A percentile compares a stretch with the other conserved stretches of the same genome.
phyloP scores from a whole-genome alignment of 2,797 vertebrate species.

The Gambusia yucatana region DNA sequence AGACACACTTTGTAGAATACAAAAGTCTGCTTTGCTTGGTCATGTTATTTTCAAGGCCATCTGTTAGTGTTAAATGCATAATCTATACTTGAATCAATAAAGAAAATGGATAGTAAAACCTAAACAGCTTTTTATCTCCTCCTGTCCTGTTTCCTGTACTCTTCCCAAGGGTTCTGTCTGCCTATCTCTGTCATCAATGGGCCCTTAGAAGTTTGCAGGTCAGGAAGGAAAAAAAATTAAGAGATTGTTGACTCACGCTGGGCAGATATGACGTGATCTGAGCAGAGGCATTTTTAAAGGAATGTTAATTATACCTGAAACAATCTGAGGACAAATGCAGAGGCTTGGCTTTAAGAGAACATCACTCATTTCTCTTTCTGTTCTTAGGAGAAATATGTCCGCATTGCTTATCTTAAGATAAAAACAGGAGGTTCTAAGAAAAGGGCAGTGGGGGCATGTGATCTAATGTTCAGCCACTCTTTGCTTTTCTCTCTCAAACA shows the following conservation, averaged over 20 bases:
- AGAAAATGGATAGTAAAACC: constrained; percentile 29
- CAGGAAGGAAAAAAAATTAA: constrained; percentile 68
- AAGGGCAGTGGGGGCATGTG: constrained; percentile 1
- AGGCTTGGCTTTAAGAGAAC: not conserved
- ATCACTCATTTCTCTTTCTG: not conserved
- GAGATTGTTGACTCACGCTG: constrained; percentile 51
- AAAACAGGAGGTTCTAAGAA: constrained; percentile 34
- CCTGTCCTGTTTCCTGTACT: constrained; percentile 64
- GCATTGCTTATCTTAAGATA: constrained; percentile 41
- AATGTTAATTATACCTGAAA: constrained; percentile 21
- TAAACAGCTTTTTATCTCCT: constrained; percentile 49
- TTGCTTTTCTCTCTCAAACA: constrained; percentile 46
- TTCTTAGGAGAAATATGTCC: constrained; percentile 23
- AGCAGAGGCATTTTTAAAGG: constrained; percentile 29
- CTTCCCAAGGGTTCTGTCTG: constrained; percentile 49
- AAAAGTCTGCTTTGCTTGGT: constrained; percentile 8
- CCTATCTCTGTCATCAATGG: constrained; percentile 46
- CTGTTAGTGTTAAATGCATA: not conserved
- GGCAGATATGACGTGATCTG: constrained; percentile 47
- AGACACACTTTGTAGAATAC: constrained; percentile 11
- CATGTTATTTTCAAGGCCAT: not conserved
- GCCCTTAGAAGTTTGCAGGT: constrained; percentile 55
- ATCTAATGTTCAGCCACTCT: constrained; percentile 20
- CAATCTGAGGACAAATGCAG: not conserved
- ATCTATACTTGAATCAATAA: constrained; percentile 19